These are phyloP conservation scores for Ormyrus rosae DNA, from an alignment of 2,888 invertebrate genomes.

Conservation along the genomic window DNA sequence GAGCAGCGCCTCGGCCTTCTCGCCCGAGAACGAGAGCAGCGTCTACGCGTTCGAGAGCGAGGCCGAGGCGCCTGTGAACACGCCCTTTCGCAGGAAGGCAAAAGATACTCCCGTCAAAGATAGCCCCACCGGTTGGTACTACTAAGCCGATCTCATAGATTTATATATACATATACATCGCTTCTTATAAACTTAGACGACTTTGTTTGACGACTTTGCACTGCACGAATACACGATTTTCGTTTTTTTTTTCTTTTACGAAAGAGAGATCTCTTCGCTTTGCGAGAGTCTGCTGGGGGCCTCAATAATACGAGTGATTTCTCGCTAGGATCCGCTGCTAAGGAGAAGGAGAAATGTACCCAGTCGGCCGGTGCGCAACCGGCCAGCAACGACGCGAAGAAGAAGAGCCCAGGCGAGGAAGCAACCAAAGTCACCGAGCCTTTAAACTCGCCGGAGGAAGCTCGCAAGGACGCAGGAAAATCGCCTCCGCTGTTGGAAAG, in stretches of 20 bases:
- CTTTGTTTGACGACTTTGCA: not conserved
- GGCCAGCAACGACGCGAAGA: constrained; percentile 29
- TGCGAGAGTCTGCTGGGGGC: too few relatives aligned
- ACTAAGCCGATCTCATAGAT: not conserved
- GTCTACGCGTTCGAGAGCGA: constrained; percentile 85
- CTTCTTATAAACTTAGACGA: not conserved
- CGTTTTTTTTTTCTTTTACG: not conserved
- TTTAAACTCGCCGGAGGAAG: constrained; percentile 57
- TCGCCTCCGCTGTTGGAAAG: constrained; percentile 53
- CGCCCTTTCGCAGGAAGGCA: constrained; percentile 75
- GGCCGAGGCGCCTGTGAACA: constrained; percentile 78
- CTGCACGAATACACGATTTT: not conserved
- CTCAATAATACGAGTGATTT: too few relatives aligned
- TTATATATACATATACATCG: not conserved
- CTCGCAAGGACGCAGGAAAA: constrained; percentile 56
- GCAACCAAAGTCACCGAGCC: constrained; percentile 40
- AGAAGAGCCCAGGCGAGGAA: constrained; percentile 43
- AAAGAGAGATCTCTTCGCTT: too few relatives aligned
- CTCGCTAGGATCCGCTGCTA: too few relatives aligned
- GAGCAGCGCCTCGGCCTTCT: constrained; percentile 79
- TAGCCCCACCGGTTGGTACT: constrained; percentile 19
- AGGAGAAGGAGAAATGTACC: constrained; percentile 28
- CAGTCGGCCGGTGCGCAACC: constrained; percentile 12
- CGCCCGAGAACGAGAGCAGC: constrained; percentile 83
- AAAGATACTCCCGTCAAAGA: constrained; percentile 63